Percentiles rank a stretch among this genome's conserved stretches.
phyloP scores from a whole-genome alignment of 2,113 vertebrate genomes.

The Tupaia chinensis region DNA sequence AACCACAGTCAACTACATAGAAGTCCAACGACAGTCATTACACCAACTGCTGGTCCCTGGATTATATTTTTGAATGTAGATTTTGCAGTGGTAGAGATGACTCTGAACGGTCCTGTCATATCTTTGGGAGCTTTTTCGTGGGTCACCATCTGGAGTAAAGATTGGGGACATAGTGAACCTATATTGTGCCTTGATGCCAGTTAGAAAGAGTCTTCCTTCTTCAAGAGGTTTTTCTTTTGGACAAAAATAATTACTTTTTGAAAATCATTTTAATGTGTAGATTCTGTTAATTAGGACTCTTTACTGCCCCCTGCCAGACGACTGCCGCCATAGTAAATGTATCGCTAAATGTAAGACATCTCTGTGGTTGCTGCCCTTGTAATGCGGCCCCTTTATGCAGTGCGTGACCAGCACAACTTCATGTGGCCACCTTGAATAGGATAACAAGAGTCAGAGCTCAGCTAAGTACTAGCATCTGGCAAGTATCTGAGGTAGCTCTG shows the following conservation, averaged over 20 bases:
- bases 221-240: background rate
- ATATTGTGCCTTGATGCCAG: background rate
- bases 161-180: background rate
- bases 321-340: background rate
- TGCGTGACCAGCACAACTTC: no score
- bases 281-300: constrained; percentile 18
- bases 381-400: background rate
- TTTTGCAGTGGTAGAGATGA: background rate
- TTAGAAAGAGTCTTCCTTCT: background rate
- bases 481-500: background rate
- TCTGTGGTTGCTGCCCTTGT: background rate
- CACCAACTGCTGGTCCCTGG: background rate
- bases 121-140: background rate
- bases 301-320: background rate
- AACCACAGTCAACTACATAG: no score
- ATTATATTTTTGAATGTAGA: background rate
- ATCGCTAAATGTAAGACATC: background rate
- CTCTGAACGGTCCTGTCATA: background rate
- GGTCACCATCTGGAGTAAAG: background rate
- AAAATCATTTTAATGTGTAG: background rate
- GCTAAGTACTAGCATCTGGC: background rate
- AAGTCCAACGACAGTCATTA: no score
- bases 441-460: background rate
- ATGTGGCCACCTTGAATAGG: background rate
- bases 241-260: background rate